These are phyloP conservation scores for Scaptodrosophila lebanonensis DNA, from an alignment of 1,140 invertebrate species.

Conservation along the genomic window DNA sequence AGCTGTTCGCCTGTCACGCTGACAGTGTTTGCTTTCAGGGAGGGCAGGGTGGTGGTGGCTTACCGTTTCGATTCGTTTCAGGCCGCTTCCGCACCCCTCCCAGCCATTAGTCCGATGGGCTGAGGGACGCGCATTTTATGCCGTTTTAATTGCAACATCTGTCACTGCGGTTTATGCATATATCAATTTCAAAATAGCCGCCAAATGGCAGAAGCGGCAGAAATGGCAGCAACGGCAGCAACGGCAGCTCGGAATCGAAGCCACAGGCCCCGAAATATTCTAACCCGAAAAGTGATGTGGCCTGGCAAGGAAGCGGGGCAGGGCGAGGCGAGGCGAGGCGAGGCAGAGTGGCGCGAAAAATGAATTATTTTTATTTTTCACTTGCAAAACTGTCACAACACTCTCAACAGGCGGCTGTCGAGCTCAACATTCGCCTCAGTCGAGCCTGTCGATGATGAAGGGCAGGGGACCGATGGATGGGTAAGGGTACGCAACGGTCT, in stretches of 20 bases:
- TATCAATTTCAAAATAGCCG: constrained; percentile 72
- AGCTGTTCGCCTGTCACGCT: constrained; percentile 63
- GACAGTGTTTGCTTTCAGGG: constrained; percentile 58
- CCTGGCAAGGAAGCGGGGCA: too few relatives aligned
- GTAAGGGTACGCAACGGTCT: constrained; percentile 2
- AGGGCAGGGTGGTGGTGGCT: constrained; percentile 18
- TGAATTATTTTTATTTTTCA: constrained; percentile 62
- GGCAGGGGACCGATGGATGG: constrained; percentile 25
- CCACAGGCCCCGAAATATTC: constrained; percentile 10
- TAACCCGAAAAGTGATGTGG: too few relatives aligned
- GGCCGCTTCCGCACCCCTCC: constrained; percentile 5
- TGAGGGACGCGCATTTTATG: constrained; percentile 61
- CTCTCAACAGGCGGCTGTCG: constrained; percentile 42
- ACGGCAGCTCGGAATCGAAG: constrained; percentile 24
- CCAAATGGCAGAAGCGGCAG: constrained; percentile 48
- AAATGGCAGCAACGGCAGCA: constrained; percentile 7
- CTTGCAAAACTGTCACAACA: constrained; percentile 71
- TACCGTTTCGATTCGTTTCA: not conserved
- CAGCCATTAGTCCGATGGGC: constrained; percentile 25
- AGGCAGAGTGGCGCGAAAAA: constrained; percentile 51
- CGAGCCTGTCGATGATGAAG: constrained; percentile 10
- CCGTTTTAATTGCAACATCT: constrained; percentile 77
- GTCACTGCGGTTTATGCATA: constrained; percentile 76
- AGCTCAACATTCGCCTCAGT: constrained; percentile 5
- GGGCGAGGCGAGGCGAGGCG: too few relatives aligned